A percentile compares a stretch with the other conserved stretches of the same genome.
These are phyloP conservation scores for Amia ocellicauda DNA, from an alignment of 2,113 vertebrate genomes.

Conservation along the genomic window DNA sequence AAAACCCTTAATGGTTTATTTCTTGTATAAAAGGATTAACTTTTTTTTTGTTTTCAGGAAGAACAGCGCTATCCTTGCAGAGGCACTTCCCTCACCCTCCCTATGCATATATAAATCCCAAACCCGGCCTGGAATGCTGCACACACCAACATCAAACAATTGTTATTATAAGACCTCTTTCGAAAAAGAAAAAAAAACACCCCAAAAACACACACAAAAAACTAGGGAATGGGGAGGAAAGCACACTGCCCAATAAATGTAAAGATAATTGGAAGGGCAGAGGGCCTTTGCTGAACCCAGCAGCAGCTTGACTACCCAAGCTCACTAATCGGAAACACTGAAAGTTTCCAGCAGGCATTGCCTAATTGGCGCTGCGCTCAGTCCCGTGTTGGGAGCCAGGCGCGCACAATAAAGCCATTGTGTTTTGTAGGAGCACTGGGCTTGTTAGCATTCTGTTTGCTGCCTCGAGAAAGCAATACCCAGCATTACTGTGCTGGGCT, in stretches of 20 bases:
- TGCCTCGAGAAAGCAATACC: constrained; percentile 26
- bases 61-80: not conserved
- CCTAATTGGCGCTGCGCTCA: constrained; percentile 42
- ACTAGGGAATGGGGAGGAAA: not conserved
- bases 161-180: not conserved
- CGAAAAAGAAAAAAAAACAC: too few species aligned
- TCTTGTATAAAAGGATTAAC: not conserved
- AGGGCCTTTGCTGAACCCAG: constrained; percentile 2
- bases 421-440: constrained; percentile 24
- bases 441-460: constrained; percentile 46
- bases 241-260: not conserved
- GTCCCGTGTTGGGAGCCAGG: constrained; percentile 20
- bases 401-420: constrained; percentile 45
- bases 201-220: not conserved
- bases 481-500: constrained; percentile 3
- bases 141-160: not conserved
- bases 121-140: not conserved
- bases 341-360: constrained; percentile 32
- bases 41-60: not conserved
- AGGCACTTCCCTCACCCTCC: not conserved
- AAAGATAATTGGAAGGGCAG: constrained; percentile 15
- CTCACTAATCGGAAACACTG: constrained; percentile 29
- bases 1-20: not conserved
- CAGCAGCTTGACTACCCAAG: constrained; percentile 7
- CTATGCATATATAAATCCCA: not conserved